These are phyloP conservation scores for Eremophila alpestris DNA, from an alignment of 2,797 vertebrate species.

Conservation along the genomic window DNA sequence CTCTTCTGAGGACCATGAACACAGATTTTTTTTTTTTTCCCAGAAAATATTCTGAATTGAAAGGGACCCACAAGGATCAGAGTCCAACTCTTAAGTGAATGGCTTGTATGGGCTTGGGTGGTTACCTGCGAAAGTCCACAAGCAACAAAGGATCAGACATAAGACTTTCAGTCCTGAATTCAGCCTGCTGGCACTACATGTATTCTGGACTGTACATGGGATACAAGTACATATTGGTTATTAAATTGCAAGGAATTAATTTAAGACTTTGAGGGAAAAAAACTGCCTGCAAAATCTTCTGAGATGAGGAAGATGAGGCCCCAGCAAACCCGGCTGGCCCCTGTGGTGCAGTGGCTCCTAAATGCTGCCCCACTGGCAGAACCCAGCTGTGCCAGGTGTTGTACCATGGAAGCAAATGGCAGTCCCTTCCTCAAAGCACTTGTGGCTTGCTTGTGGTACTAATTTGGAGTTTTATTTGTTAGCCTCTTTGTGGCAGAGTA, in stretches of 20 bases:
- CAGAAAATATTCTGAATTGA: background rate
- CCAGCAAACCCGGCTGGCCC: background rate
- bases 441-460: background rate
- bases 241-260: background rate
- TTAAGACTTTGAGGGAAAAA: background rate
- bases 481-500: background rate
- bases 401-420: background rate
- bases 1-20: background rate
- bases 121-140: background rate
- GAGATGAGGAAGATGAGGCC: background rate
- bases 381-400: rapidly evolving
- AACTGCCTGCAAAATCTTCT: background rate
- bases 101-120: background rate
- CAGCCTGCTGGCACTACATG: background rate
- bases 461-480: background rate
- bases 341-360: background rate
- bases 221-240: background rate
- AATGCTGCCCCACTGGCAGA: background rate
- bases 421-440: background rate
- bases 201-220: background rate
- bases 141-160: background rate
- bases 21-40: too few relatives aligned
- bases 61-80: background rate
- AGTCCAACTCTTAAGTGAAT: background rate
- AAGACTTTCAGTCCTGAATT: background rate